Percentiles rank a stretch among this genome's conserved stretches.
phyloP scores from a whole-genome alignment of 2,113 vertebrate species.

The Turdus rufiventris region DNA sequence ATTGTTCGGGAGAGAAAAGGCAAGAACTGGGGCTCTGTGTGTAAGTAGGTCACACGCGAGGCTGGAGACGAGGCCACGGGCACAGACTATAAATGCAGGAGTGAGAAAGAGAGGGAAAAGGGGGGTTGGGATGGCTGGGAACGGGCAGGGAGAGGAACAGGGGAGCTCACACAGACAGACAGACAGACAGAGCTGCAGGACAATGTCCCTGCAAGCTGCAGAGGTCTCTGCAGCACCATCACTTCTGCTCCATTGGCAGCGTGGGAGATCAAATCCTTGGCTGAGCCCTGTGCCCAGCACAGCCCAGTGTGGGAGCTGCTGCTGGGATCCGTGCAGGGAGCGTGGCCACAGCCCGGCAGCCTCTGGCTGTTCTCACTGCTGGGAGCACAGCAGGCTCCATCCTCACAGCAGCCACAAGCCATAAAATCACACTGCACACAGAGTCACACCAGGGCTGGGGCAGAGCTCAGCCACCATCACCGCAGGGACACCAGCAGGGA shows the following conservation, averaged over 20 bases:
- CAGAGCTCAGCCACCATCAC: rapidly evolving
- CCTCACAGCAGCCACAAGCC: neutral
- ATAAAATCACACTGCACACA: rapidly evolving
- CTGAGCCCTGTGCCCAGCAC: neutral
- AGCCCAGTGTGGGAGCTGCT: neutral
- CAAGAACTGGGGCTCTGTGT: neutral
- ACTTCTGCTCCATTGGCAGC: rapidly evolving
- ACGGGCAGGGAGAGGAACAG: neutral
- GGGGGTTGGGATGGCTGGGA: neutral
- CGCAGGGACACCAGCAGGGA: neutral
- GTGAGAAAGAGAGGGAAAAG: neutral
- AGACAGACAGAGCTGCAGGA: neutral
- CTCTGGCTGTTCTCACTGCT: neutral
- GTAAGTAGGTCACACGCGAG: constrained; percentile 51
- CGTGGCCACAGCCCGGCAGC: neutral
- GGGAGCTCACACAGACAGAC: neutral
- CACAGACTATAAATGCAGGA: neutral
- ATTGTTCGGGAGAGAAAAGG: neutral
- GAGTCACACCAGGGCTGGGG: neutral
- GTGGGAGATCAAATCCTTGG: neutral
- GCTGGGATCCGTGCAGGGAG: neutral
- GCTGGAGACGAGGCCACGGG: neutral
- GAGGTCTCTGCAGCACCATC: neutral
- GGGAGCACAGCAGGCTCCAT: neutral
- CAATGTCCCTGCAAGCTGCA: neutral